Base-by-base conservation (phyloP, 2,888 invertebrate species). In the Meandrusa payeni region DNA sequence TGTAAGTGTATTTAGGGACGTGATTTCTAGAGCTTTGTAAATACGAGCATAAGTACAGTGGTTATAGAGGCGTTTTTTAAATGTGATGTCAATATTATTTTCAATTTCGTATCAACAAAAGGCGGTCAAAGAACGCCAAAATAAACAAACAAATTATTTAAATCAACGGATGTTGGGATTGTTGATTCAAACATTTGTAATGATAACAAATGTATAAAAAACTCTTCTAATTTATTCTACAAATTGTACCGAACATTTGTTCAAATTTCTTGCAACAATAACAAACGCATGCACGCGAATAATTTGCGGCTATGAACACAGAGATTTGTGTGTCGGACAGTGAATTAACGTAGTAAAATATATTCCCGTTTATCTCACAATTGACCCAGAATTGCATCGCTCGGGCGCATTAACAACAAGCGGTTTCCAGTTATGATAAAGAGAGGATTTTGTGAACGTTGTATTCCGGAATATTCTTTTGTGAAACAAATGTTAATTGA, bases 381-480 rank as follows among this genome's bases (percentile, higher is more conserved):
- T 38, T 43, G 43, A 38, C 43, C 43, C 9, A 43, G 24, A 32
- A 43, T 27, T 27, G 37, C 42, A 42, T 5, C 27, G 20, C n/a
- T 23, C 31, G 27, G 9, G 9, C 26, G 33, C 32, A 33, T 33
- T 31, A 6, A 11, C 31, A 2, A 10, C 9, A 24, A 34, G 15
- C 27, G 34, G 7, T 17, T 29, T 23, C 7, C 23, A 11, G 26
- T 22, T 24, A 20, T 29, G 19, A 32, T 32, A 15, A 32, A 22
- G 31, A 15, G 7, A 26, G 10, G 9, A 26, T 24, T 36, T 13
- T 10, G 12, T 13, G 6, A 28, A n/a, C 6, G n/a, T 6, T 1
- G 2, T 13, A 28, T 28, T 15, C 7, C 4, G 3, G 4, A 13
- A 13, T 15, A n/a, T 28, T 5, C 1, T 11, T 27, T 12, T 27